Evolutionary conservation across 2,888 invertebrate genomes (phyloP), one percentile per base, ranked within the genome.

Genomic region (Drosophila trichaetosa): DNA sequence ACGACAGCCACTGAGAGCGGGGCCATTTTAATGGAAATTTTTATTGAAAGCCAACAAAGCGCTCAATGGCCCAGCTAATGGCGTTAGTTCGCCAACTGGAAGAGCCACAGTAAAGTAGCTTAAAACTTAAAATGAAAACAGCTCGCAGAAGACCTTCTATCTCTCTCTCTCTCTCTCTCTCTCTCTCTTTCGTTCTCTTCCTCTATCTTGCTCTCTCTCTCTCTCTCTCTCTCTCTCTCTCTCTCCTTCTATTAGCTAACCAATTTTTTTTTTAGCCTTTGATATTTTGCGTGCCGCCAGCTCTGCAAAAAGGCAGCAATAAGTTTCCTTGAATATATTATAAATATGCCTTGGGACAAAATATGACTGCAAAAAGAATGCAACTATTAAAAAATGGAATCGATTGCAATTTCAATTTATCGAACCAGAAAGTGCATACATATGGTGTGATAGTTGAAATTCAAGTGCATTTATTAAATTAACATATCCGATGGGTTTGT

Each of bases 1-100:
- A 38, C 66, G 68, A 34, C 27, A 53, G 46, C 11, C 21, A 34
- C 36, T 57, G 69, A 65, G 63, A 64, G 70, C 59, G 62, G 71
- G 73, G 84, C 82, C 72, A 87, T 84, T 85, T 85, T 87, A 85
- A 87, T 85, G 89, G 84, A 89, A 87, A 85, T 87, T 89, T 85
- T 85, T 85, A 85, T 89, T 85, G 84, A 89, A 85, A 85, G 84
- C 89, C 84, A 85, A 89, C 84, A 85, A 85, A 89, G 87, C 85
- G 89, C 85, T 85, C 89, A 89, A 85, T 89, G 89, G 89, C 79
- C 82, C 82, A 80, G 89, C 89, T 89, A 85, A 85, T 85, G 89
- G 84, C 89, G 83, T 88, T 83, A 86, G 89, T 83, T 88, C 81
- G 73, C 74, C 57, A 78, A 88, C 80, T 65, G 69, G 67, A 33